phyloP scores from a whole-genome alignment of 2,113 vertebrate genomes.

The Seriola dumerili region DNA sequence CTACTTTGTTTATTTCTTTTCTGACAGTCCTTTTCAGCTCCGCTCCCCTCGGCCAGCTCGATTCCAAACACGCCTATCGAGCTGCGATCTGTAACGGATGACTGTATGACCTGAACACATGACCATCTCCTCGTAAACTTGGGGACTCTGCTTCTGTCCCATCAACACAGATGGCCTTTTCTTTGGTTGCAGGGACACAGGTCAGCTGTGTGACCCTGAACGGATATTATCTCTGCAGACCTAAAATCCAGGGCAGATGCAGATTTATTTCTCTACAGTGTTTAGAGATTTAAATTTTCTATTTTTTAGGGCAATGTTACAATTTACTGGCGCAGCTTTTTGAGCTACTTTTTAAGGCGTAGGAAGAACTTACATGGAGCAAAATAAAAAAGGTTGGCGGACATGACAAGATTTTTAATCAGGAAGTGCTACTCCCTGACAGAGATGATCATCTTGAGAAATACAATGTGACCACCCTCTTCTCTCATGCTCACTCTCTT shows the following conservation, averaged over 20 bases:
- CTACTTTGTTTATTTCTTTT: slow-evolving; percentile 41
- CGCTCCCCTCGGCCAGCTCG: slow-evolving; percentile 7
- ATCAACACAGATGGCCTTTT: not conserved
- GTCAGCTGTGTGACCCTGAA: slow-evolving; percentile 27
- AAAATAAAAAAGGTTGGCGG: not conserved
- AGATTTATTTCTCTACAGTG: not conserved
- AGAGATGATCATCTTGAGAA: slow-evolving; percentile 13
- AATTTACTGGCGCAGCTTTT: not conserved
- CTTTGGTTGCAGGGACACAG: slow-evolving; percentile 20
- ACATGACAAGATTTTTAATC: slow-evolving; percentile 13
- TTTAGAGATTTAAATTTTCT: not conserved
- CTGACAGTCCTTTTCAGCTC: slow-evolving; percentile 18
- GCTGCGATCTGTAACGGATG: slow-evolving; percentile 19
- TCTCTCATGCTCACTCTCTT: not conserved
- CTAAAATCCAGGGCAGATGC: slow-evolving; percentile 13
- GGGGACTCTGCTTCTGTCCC: not conserved
- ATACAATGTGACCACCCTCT: slow-evolving; percentile 4
- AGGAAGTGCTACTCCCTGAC: not conserved
- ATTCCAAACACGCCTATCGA: slow-evolving; percentile 11
- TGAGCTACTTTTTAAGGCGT: not conserved
- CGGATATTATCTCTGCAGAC: slow-evolving; percentile 27
- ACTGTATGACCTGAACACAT: slow-evolving; percentile 31
- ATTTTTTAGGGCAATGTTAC: not conserved
- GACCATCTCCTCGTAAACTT: slow-evolving; percentile 5
- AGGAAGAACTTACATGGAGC: not conserved